Conservation (phyloP, 1,140 invertebrate species). For the Euura lappo region DNA sequence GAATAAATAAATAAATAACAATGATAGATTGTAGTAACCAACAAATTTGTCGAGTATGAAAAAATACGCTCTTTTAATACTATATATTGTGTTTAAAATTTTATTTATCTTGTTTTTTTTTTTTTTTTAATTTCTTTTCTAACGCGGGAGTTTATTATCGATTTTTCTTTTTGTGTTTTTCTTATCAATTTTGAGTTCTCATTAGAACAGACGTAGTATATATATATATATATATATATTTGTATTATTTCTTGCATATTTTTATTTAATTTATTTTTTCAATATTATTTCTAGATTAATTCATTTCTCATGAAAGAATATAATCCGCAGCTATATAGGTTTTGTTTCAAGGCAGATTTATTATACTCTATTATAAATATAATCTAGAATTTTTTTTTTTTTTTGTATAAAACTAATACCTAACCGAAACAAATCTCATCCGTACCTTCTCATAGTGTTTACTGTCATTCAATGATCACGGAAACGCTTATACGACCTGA, state of each 20-base stretch:
- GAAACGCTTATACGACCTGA: background rate
- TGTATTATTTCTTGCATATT: background rate
- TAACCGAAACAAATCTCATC: background rate
- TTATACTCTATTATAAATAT: background rate
- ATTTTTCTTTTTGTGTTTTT: background rate
- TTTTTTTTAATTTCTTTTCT: no score
- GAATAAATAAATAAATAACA: no score
- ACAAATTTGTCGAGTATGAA: no score
- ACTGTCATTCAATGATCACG: background rate
- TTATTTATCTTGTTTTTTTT: no score
- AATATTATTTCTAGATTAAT: no score
- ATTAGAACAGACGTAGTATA: background rate
- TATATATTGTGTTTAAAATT: no score
- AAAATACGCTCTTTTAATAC: no score
- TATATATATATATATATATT: background rate
- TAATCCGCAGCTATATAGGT: no score
- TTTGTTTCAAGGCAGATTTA: background rate
- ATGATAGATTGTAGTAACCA: no score
- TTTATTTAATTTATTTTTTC: background rate
- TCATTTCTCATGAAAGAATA: no score
- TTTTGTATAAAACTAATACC: background rate
- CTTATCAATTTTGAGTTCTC: background rate
- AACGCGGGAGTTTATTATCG: no score
- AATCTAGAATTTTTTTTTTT: background rate
- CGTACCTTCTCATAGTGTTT: background rate